Evolutionary conservation across 2,888 invertebrate species (phyloP), one percentile per base, ranked within the genome.

Genomic region (Acronicta alni): DNA sequence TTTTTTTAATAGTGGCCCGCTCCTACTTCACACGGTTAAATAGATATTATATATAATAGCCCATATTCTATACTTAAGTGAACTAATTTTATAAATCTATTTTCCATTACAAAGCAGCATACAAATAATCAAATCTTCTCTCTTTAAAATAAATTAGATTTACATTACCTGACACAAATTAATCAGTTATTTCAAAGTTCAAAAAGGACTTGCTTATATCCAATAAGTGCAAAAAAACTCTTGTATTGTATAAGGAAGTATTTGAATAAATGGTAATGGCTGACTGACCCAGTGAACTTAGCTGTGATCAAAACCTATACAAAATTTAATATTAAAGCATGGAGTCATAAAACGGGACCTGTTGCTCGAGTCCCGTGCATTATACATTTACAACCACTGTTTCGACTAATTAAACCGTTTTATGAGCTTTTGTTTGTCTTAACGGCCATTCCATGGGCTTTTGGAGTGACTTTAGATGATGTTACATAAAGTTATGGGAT

Each of bases 341-440:
- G 63, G 51, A 54, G 62, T 54, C 49, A 58, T 77, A 71, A 73
- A 64, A 66, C 63, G 67, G 65, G 67, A 82, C 81, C 80, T 82
- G 80, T 82, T 82, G 81, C 80, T 59, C 49, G 35, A 53, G 51
- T 57, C 57, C 62, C 54, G 53, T 72, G 63, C 64, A 64, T 69
- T 73, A 68, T 75, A 57, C 78, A 67, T 75, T 79, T 70, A 72
- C 67, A 71, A 68, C 69, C 68, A 75, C 61, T 79, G 77, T 82
- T 83, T 72, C 72, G 73, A 77, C 77, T 82, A 85, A 85, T 85
- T 85, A 85, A 83, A 79, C 72, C 69, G 73, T 69, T 84, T 85
- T 82, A 85, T 80, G 78, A 74, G 77, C 81, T 80, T 83, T 85
- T 81, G 83, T 79, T 82, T 76, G 68, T 78, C 57, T 69, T 78